Percentiles rank a stretch among this genome's conserved stretches.
Evolutionary conservation across 53 echinoderm and acorn worm species (phyloP).

Genomic region (Crossaster papposus): DNA sequence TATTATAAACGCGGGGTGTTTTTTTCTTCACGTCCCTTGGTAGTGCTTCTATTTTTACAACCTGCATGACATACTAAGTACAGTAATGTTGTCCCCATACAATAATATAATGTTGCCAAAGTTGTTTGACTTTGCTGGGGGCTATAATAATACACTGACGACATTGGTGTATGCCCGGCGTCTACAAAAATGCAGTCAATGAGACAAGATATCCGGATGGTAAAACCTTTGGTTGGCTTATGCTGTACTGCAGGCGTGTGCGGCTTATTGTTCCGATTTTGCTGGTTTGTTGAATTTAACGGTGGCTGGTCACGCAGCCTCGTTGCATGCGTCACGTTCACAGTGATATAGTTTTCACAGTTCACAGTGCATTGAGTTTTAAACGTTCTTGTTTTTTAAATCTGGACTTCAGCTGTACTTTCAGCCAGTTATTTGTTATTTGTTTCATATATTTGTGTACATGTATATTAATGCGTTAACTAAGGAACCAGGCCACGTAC

Average conservation of each 20-base stretch:
- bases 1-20: background rate
- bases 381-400: too few species aligned
- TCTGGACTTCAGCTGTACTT: too few species aligned
- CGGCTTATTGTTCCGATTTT: background rate
- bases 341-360: too few species aligned
- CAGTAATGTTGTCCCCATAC: background rate
- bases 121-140: conserved; percentile 5
- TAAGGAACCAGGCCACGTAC: too few species aligned
- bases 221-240: background rate
- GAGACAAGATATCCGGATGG: background rate
- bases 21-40: background rate
- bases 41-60: background rate
- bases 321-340: background rate
- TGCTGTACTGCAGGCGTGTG: background rate
- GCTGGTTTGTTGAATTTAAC: background rate
- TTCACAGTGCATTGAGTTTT: too few species aligned
- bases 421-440: too few species aligned
- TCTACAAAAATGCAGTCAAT: background rate
- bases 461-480: too few species aligned
- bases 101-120: conserved; percentile 26
- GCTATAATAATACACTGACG: background rate
- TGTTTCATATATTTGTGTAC: too few species aligned
- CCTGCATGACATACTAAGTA: background rate
- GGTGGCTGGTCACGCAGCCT: background rate
- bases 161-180: background rate